phyloP scores from a whole-genome alignment of 2,888 invertebrate species.

The Arge pagana region DNA sequence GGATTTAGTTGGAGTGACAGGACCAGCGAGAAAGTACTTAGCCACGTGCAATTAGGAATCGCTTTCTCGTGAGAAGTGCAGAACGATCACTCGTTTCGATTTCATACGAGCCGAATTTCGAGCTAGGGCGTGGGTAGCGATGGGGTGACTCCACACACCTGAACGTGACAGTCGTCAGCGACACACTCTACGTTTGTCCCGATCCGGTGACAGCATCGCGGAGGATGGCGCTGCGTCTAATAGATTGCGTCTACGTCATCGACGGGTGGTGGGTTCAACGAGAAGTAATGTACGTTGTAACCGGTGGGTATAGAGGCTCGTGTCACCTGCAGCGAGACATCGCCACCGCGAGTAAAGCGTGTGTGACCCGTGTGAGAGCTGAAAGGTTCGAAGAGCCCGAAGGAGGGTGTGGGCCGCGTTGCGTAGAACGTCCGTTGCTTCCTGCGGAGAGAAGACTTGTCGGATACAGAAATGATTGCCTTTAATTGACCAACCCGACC shows the following conservation, averaged over 20 bases:
- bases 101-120: too few relatives aligned
- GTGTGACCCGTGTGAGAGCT: background rate
- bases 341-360: background rate
- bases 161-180: constrained; percentile 41
- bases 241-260: constrained; percentile 15
- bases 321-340: constrained; percentile 12
- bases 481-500: constrained; percentile 4
- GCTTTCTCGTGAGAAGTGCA: too few relatives aligned
- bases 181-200: constrained; percentile 30
- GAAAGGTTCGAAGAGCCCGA: background rate
- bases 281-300: background rate
- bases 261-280: too few relatives aligned
- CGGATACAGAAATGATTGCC: background rate
- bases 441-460: background rate
- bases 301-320: constrained; percentile 1
- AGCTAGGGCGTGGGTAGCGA: too few relatives aligned
- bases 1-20: too few relatives aligned
- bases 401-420: too few relatives aligned
- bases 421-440: background rate
- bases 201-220: constrained; percentile 3
- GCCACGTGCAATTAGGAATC: too few relatives aligned
- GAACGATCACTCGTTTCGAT: too few relatives aligned
- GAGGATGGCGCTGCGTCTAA: constrained; percentile 2
- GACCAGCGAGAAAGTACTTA: too few relatives aligned
- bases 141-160: constrained; percentile 28